Percentiles rank a stretch among this genome's conserved stretches.
Conservation (phyloP, 2,113 vertebrate genomes). For the Scolopax mira region DNA sequence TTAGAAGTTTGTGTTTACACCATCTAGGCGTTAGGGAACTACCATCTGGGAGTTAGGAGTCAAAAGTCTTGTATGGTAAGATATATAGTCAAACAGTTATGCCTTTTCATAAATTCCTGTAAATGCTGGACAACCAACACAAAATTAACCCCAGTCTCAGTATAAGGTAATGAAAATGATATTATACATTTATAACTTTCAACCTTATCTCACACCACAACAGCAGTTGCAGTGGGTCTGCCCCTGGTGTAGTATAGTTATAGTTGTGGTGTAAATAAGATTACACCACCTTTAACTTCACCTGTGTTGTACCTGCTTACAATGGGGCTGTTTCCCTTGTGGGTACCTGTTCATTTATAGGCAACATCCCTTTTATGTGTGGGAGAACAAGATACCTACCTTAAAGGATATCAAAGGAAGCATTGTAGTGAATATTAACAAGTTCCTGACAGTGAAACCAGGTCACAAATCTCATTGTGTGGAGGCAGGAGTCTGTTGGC, state of each 20-base stretch:
- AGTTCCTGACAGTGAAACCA: background rate
- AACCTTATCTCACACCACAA: background rate
- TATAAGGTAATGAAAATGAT: background rate
- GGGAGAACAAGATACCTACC: background rate
- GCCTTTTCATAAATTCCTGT: background rate
- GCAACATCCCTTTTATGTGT: no score
- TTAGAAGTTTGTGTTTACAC: background rate
- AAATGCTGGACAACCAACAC: constrained; percentile 12
- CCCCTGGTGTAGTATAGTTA: background rate
- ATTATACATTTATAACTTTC: background rate
- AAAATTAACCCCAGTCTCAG: background rate
- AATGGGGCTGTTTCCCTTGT: background rate
- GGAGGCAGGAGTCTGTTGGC: background rate
- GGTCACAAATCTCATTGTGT: background rate
- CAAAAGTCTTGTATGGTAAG: background rate
- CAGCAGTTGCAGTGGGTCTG: background rate
- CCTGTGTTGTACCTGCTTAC: background rate
- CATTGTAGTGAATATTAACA: background rate
- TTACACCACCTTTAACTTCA: background rate
- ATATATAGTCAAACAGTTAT: background rate
- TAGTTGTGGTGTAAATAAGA: background rate
- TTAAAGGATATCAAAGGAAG: background rate
- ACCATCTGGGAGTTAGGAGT: background rate
- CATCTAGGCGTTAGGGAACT: background rate
- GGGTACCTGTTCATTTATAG: background rate